Percentiles rank a stretch among this genome's conserved stretches.
phyloP scores from a whole-genome alignment of 2,888 invertebrate species.

The Emmelina monodactyla region DNA sequence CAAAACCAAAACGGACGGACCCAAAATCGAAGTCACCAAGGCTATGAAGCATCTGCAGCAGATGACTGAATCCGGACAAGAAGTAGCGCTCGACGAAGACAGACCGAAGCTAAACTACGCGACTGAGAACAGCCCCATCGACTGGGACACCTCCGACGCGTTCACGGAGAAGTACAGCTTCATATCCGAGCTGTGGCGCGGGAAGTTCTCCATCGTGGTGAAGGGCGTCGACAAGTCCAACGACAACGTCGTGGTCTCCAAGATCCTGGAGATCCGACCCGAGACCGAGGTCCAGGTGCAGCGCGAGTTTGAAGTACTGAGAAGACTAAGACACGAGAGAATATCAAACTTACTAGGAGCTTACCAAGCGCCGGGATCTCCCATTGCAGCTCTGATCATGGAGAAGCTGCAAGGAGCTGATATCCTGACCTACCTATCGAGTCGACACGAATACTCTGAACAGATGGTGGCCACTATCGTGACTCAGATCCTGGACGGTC shows the following conservation, averaged over 20 bases:
- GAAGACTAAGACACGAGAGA: conserved; percentile 86
- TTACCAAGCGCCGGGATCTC: conserved; percentile 72
- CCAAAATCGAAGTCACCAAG: conserved; percentile 79
- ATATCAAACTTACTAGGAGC: conserved; percentile 79
- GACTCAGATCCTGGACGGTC: conserved; percentile 84
- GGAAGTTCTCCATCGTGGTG: conserved; percentile 85
- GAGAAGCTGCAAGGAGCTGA: conserved; percentile 92
- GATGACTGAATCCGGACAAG: conserved; percentile 82
- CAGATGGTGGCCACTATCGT: conserved; percentile 89
- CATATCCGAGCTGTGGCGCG: conserved; percentile 85
- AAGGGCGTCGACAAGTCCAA: conserved; percentile 78
- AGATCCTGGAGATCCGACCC: conserved; percentile 76
- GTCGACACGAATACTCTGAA: conserved; percentile 90
- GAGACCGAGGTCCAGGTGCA: conserved; percentile 73
- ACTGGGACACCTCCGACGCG: conserved; percentile 73
- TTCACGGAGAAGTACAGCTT: conserved; percentile 82
- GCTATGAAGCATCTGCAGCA: conserved; percentile 87
- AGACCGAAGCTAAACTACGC: conserved; percentile 75
- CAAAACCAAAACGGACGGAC: conserved; percentile 73
- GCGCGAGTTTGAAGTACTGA: conserved; percentile 84
- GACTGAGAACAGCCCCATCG: conserved; percentile 76
- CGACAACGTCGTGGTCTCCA: conserved; percentile 82
- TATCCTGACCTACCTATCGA: conserved; percentile 86
- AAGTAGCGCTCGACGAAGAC: conserved; percentile 70
- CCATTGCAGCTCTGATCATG: conserved; percentile 75